A percentile compares a stretch with the other conserved stretches of the same genome.
Evolutionary conservation across 1,140 invertebrate species (phyloP).

Genomic region (Archivesica marissinica): DNA sequence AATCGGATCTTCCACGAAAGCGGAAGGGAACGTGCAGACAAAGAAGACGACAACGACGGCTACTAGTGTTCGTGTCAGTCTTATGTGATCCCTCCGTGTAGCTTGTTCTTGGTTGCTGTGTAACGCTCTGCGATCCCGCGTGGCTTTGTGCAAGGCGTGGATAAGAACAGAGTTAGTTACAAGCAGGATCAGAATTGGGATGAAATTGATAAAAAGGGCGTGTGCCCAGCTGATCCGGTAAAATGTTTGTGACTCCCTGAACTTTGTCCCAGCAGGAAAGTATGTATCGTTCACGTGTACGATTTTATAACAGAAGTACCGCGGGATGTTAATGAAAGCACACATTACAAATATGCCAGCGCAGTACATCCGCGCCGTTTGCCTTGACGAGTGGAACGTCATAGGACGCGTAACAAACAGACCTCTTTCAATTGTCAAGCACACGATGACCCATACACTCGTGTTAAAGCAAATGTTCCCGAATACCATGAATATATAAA

Average conservation of each 20-base stretch:
- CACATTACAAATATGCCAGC: neutral
- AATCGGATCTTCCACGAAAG: slow-evolving; percentile 38
- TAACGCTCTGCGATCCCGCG: neutral
- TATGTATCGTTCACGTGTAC: neutral
- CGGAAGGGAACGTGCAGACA: slow-evolving; percentile 26
- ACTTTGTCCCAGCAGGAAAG: neutral
- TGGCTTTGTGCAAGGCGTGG: neutral
- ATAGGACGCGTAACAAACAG: slow-evolving; percentile 22
- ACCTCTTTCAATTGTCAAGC: slow-evolving; percentile 40
- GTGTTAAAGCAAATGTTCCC: slow-evolving; percentile 40
- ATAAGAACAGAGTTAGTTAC: slow-evolving; percentile 34
- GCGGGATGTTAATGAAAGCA: slow-evolving; percentile 16
- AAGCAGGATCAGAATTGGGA: slow-evolving; percentile 22
- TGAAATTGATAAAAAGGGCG: slow-evolving; percentile 37
- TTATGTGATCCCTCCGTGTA: slow-evolving; percentile 21
- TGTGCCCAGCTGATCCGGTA: slow-evolving; percentile 29
- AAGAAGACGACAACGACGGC: slow-evolving; percentile 39
- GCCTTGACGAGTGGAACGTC: slow-evolving; percentile 13
- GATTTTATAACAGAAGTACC: slow-evolving; percentile 27
- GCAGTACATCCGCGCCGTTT: neutral
- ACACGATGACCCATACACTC: slow-evolving; percentile 41
- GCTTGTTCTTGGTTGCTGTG: slow-evolving; percentile 19
- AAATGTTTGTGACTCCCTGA: neutral
- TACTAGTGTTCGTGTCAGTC: slow-evolving; percentile 42
- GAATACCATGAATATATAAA: slow-evolving; percentile 35